Base-by-base conservation (phyloP, 2,888 invertebrate species). In the Sphaeridia pumilis region DNA sequence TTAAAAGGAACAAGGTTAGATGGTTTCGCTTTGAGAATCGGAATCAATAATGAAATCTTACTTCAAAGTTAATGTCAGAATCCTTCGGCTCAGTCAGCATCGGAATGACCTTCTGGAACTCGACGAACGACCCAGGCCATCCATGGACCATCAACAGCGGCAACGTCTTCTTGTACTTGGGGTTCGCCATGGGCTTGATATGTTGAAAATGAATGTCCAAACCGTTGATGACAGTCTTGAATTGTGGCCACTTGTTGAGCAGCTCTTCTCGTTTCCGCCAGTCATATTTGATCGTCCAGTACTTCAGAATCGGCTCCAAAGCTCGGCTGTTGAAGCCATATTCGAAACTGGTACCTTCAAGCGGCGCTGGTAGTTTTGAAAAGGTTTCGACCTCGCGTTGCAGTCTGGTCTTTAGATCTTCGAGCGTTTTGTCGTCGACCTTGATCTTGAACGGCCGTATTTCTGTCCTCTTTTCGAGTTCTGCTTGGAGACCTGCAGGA, bases 241-340 rank as follows among this genome's bases (percentile, higher is more conserved):
- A 90, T 56, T 90, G 87, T 0, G 80, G 76, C 64, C 80, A 82
- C 57, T 77, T 73, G 67, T 90, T 89, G n/a, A 92, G 70, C 52
- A 75, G 75, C 2, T 31, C 14, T 14, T 87, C 82, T 7, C 83
- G 74, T 47, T 81, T 76, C 25, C 70, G 69, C 82, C 84, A 86
- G 64, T 86, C 76, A 69, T 85, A 90, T 34, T 76, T 76, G 31
- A 79, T 78, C 10, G 76, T 76, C 94, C 94, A 94, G 69, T 84
- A 84, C 43, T 82, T 76, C 22, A 35, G 36, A 7, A 90, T 73
- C 59, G 76, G 75, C 12, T 76, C 72, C 4, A 89, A 70, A 57
- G 80, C 80, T 36, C 79, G 74, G 0, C 81, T 72, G 67, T 87
- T 84, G 68, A 90, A 82, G 2, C 93, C 93, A 66, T 89, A 89